A percentile compares a stretch with the other conserved stretches of the same genome.
Evolutionary conservation across 2,888 invertebrate genomes (phyloP).

Genomic region (Rhingia rostrata): DNA sequence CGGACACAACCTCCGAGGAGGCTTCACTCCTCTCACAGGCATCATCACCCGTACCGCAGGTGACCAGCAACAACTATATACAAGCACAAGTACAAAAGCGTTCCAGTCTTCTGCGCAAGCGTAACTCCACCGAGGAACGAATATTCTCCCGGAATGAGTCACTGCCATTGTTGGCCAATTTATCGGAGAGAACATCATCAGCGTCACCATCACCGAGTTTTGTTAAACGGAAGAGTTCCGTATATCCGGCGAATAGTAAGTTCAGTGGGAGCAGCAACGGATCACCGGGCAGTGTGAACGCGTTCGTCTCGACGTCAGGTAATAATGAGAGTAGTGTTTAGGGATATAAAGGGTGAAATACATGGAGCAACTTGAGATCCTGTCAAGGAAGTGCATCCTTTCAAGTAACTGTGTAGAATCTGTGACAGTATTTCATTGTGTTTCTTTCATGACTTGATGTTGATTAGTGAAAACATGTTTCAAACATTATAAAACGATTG

Average conservation of each 20-base stretch:
- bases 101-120: constrained; percentile 79
- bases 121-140: constrained; percentile 81
- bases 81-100: constrained; percentile 74
- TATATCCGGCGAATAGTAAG: constrained; percentile 84
- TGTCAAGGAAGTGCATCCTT: too few relatives aligned
- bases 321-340: constrained; percentile 76
- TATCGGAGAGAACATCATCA: constrained; percentile 81
- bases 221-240: constrained; percentile 86
- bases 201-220: constrained; percentile 83
- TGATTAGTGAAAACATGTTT: too few relatives aligned
- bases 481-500: too few relatives aligned
- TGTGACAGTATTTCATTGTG: too few relatives aligned
- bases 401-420: too few relatives aligned
- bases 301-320: constrained; percentile 64
- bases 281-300: constrained; percentile 62
- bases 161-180: constrained; percentile 84
- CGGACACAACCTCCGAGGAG: constrained; percentile 74
- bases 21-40: constrained; percentile 73
- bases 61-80: constrained; percentile 66
- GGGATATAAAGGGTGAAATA: neutral
- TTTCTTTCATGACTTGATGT: too few relatives aligned
- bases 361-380: neutral
- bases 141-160: constrained; percentile 84
- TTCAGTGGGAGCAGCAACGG: constrained; percentile 54
- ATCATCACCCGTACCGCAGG: constrained; percentile 75